phyloP scores from a whole-genome alignment of 2,888 invertebrate genomes.

The Gortyna flavago region DNA sequence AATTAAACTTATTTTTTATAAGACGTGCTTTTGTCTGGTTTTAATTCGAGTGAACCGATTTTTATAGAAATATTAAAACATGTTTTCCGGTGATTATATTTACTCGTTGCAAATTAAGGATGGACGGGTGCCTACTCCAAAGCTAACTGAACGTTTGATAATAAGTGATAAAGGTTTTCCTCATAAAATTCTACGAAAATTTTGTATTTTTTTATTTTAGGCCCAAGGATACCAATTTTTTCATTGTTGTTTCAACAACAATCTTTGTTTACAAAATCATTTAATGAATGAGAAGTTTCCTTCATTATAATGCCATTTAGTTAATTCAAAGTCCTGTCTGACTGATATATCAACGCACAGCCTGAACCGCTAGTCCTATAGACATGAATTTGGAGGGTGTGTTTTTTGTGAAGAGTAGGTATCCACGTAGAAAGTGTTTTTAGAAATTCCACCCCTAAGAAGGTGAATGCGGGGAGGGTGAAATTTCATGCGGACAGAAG shows the following conservation, averaged over 20 bases:
- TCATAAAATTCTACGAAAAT: slow-evolving; percentile 39
- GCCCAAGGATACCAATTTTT: slow-evolving; percentile 4
- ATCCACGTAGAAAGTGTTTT: no score
- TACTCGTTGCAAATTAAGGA: slow-evolving; percentile 16
- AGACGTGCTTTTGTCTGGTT: not conserved
- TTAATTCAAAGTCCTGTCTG: no score
- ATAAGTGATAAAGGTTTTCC: slow-evolving; percentile 47
- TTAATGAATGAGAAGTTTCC: slow-evolving; percentile 26
- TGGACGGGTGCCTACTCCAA: not conserved
- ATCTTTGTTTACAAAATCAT: slow-evolving; percentile 43
- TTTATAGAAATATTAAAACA: not conserved
- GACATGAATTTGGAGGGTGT: no score
- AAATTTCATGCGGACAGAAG: no score
- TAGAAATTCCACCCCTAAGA: no score
- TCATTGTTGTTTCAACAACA: slow-evolving; percentile 36
- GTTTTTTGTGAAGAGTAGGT: no score
- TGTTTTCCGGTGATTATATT: not conserved
- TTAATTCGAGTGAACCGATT: not conserved
- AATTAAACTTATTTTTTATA: no score
- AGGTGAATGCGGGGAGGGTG: no score
- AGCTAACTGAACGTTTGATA: slow-evolving; percentile 40
- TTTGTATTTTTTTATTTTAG: slow-evolving; percentile 18
- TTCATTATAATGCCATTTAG: slow-evolving; percentile 49
- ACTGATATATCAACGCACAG: no score
- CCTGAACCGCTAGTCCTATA: no score